Conservation (phyloP, 2,888 invertebrate species). For the Andrena fulva region DNA sequence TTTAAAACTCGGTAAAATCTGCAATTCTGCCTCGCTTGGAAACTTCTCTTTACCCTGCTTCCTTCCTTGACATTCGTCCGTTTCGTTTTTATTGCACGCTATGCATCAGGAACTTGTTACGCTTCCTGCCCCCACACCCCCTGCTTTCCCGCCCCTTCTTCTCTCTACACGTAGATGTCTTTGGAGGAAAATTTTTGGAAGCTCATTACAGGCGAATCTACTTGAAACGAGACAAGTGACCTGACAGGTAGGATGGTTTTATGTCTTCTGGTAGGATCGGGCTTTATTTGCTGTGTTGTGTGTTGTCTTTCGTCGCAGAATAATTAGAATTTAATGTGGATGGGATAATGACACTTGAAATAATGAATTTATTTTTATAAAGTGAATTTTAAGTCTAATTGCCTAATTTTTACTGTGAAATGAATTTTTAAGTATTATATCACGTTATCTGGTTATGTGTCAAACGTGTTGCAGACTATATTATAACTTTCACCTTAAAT, state of each 20-base stretch:
- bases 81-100: slow-evolving; percentile 57
- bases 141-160: neutral
- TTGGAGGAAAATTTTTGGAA: slow-evolving; percentile 3
- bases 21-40: slow-evolving; percentile 68
- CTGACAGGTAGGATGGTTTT: too few relatives aligned
- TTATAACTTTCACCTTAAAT: too few relatives aligned
- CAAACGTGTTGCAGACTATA: too few relatives aligned
- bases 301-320: too few relatives aligned
- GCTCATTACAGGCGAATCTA: neutral
- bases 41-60: slow-evolving; percentile 63
- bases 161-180: neutral
- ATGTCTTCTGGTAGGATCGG: too few relatives aligned
- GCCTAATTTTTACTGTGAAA: too few relatives aligned
- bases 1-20: slow-evolving; percentile 82
- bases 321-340: too few relatives aligned
- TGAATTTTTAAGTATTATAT: too few relatives aligned
- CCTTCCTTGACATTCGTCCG: slow-evolving; percentile 45
- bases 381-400: too few relatives aligned
- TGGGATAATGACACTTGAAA: too few relatives aligned
- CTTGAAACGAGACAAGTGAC: neutral
- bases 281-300: neutral
- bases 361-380: too few relatives aligned
- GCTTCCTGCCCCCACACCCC: neutral
- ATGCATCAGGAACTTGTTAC: slow-evolving; percentile 23
- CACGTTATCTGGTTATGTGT: too few relatives aligned